phyloP scores from a whole-genome alignment of 1,140 invertebrate species.

The Tetragnatha versicolor region DNA sequence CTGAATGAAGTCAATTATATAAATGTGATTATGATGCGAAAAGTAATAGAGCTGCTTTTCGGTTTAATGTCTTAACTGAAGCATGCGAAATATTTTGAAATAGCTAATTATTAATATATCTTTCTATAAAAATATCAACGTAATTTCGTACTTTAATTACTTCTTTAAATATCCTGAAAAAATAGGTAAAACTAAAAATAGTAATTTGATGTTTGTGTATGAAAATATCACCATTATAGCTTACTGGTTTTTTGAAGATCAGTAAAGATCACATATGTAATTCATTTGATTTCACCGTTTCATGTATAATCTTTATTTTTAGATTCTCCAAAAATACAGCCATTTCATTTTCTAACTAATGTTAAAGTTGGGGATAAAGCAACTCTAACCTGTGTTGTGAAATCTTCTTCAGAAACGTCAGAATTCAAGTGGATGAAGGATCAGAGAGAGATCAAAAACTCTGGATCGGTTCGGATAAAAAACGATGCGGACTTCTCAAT shows the following conservation, averaged over 20 bases:
- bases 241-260: conserved; percentile 63
- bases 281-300: background rate
- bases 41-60: too few species aligned
- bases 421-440: conserved; percentile 42
- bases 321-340: conserved; percentile 43
- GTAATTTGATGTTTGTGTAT: too few species aligned
- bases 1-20: too few species aligned
- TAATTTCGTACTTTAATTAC: too few species aligned
- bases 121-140: too few species aligned
- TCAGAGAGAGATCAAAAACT: background rate
- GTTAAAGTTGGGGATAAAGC: conserved; percentile 5
- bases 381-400: conserved; percentile 26
- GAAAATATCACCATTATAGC: too few species aligned
- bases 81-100: too few species aligned
- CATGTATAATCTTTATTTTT: background rate
- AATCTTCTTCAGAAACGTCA: background rate
- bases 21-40: too few species aligned
- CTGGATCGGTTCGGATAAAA: conserved; percentile 6
- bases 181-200: too few species aligned
- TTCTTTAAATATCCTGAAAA: too few species aligned
- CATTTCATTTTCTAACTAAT: conserved; percentile 39
- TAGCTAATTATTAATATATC: too few species aligned
- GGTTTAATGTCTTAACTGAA: too few species aligned
- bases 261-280: conserved; percentile 81
- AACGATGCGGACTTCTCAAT: conserved; percentile 55